Percentiles rank a stretch among this genome's conserved stretches.
These are phyloP conservation scores for Eidolon helvum DNA, from an alignment of 2,113 vertebrate genomes.

Conservation along the genomic window DNA sequence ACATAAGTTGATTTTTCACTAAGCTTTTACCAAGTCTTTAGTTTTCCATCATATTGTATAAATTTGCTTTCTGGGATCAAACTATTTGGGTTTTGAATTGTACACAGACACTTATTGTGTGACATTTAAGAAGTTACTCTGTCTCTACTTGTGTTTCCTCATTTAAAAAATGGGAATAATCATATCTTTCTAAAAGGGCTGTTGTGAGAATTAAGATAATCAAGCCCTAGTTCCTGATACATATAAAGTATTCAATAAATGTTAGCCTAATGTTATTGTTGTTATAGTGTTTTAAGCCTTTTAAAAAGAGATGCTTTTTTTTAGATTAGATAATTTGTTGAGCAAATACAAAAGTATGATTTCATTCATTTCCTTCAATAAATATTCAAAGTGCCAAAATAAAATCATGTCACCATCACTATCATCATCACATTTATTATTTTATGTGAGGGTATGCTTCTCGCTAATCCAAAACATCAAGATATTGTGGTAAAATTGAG, in stretches of 20 bases:
- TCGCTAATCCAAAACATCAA: not conserved
- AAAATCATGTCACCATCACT: not conserved
- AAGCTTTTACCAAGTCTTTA: constrained; percentile 30
- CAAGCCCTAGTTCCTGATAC: not conserved
- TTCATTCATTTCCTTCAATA: not conserved
- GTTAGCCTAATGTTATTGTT: not conserved
- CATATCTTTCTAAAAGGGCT: not conserved
- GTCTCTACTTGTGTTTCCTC: not conserved
- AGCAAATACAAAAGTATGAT: not conserved
- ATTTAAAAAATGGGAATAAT: constrained; percentile 6
- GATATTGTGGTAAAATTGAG: not conserved
- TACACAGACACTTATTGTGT: not conserved
- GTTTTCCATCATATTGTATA: not conserved
- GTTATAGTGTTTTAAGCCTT: not conserved
- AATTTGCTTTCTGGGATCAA: not conserved
- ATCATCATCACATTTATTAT: not conserved
- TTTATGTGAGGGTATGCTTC: not conserved
- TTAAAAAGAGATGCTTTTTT: not conserved
- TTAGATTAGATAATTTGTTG: not conserved
- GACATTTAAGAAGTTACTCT: not conserved
- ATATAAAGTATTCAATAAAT: not conserved
- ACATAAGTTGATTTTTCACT: constrained; percentile 85
- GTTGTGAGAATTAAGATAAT: not conserved
- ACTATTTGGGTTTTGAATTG: not conserved
- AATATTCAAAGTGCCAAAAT: not conserved